phyloP scores from a whole-genome alignment of 2,113 vertebrate species.

The Sminthopsis crassicaudata region DNA sequence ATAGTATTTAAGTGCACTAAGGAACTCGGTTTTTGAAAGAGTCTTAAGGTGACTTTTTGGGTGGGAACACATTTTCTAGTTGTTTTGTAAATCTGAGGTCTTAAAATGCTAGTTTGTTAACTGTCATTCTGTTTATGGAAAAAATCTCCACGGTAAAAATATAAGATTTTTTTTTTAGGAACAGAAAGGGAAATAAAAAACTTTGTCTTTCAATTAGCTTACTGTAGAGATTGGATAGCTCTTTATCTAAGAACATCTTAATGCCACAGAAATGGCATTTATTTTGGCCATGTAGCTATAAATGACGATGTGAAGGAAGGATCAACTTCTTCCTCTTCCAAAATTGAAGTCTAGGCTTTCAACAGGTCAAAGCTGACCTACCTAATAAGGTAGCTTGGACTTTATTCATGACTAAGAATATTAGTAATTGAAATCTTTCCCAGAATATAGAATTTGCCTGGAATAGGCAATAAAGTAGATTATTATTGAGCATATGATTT shows the following conservation, averaged over 20 bases:
- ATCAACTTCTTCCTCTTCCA: not conserved
- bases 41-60: not conserved
- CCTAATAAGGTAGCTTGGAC: not conserved
- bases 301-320: not conserved
- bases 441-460: not conserved
- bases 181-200: not conserved
- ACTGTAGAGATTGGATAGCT: not conserved
- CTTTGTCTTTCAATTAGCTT: not conserved
- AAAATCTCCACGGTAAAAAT: not conserved
- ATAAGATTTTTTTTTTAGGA: not conserved
- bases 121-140: not conserved
- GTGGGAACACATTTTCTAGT: not conserved
- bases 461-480: not conserved
- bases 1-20: not conserved
- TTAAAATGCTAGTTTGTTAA: not conserved
- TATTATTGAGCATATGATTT: not conserved
- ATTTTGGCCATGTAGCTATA: not conserved
- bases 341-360: not conserved
- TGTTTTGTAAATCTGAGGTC: not conserved
- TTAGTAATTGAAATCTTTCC: not conserved
- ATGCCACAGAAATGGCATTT: not conserved
- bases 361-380: not conserved
- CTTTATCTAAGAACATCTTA: not conserved
- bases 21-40: not conserved
- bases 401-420: not conserved